phyloP scores from a whole-genome alignment of 2,888 invertebrate genomes.

The Scrobipalpa atriplicella region DNA sequence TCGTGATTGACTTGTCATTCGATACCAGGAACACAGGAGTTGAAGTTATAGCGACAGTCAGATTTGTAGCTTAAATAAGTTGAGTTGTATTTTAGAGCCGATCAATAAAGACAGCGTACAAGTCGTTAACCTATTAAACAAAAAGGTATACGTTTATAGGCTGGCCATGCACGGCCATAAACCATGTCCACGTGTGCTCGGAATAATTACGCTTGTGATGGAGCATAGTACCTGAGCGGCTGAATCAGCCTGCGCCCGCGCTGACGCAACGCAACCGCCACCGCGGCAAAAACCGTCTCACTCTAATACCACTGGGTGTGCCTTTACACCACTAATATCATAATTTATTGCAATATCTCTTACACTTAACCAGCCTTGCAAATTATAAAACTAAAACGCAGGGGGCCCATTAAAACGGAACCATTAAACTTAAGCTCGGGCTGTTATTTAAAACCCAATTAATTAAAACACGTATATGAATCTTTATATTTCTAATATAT shows the following conservation, averaged over 20 bases:
- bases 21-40: conserved; percentile 8
- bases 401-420: conserved; percentile 21
- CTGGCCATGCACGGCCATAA: conserved; percentile 66
- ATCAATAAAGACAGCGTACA: conserved; percentile 64
- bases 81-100: conserved; percentile 48
- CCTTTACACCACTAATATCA: conserved; percentile 17
- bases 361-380: conserved; percentile 19
- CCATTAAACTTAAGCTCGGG: conserved; percentile 11
- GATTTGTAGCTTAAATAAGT: neutral
- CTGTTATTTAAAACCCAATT: conserved; percentile 25
- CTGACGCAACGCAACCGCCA: conserved; percentile 60
- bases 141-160: conserved; percentile 68
- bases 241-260: conserved; percentile 59
- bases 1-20: conserved; percentile 17
- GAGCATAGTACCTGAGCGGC: conserved; percentile 54
- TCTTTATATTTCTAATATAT: conserved; percentile 3
- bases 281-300: conserved; percentile 39
- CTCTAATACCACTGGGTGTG: conserved; percentile 23
- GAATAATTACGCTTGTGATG: conserved; percentile 70
- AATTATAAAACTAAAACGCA: conserved; percentile 9
- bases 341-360: conserved; percentile 22
- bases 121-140: conserved; percentile 75
- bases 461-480: conserved; percentile 22
- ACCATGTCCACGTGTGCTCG: conserved; percentile 74
- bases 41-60: conserved; percentile 1